Evolutionary conservation across 2,113 vertebrate genomes (phyloP).

Genomic region (Dermatemys mawii): DNA sequence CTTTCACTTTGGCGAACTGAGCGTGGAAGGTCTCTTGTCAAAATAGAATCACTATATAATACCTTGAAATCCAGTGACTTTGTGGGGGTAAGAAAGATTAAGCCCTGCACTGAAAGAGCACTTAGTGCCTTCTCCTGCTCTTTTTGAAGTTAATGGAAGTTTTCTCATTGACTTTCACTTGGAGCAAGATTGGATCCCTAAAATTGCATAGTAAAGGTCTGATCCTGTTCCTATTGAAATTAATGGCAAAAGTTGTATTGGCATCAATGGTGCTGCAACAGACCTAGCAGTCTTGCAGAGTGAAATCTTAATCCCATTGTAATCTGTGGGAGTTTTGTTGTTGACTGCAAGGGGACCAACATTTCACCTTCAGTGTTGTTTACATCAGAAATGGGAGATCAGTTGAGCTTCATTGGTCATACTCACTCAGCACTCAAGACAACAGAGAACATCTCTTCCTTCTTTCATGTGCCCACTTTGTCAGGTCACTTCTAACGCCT

Average conservation of each 20-base stretch:
- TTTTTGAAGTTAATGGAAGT: rapidly evolving
- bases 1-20: background rate
- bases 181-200: background rate
- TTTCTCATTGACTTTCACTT: rapidly evolving
- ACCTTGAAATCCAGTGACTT: background rate
- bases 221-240: background rate
- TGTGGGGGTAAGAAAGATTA: rapidly evolving
- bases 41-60: background rate
- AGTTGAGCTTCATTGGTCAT: background rate
- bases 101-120: rapidly evolving
- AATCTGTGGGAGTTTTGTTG: background rate
- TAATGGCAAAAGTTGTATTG: background rate
- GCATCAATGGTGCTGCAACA: background rate
- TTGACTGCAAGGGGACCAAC: background rate
- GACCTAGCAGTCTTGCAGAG: background rate
- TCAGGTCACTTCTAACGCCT: background rate
- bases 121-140: rapidly evolving
- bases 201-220: background rate
- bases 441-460: background rate
- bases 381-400: background rate
- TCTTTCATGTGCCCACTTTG: background rate
- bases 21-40: background rate
- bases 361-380: background rate
- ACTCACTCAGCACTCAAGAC: background rate
- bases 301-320: background rate